Percentiles rank a stretch among this genome's conserved stretches.
These are phyloP conservation scores for Drosophila suzukii DNA, from an alignment of 1,140 invertebrate genomes.

Conservation along the genomic window DNA sequence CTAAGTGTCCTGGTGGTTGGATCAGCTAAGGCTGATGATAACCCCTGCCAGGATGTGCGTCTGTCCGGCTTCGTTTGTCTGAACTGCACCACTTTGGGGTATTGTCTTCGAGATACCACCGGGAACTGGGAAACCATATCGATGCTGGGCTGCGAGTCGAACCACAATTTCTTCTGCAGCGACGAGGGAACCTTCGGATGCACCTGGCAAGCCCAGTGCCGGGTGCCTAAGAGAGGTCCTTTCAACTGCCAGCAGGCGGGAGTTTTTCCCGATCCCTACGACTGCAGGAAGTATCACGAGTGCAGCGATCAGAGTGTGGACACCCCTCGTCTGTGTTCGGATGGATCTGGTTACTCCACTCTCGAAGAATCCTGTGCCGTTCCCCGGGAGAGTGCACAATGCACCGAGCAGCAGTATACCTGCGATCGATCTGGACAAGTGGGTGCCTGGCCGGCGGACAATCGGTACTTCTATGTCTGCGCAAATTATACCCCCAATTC, in stretches of 20 bases:
- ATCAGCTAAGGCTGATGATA: constrained; percentile 22
- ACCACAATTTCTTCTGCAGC: constrained; percentile 67
- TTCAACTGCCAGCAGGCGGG: constrained; percentile 72
- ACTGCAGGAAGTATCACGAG: constrained; percentile 81
- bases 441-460: constrained; percentile 65
- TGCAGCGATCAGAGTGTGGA: constrained; percentile 63
- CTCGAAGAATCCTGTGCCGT: constrained; percentile 52
- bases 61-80: constrained; percentile 65
- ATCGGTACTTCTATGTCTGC: constrained; percentile 78
- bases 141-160: constrained; percentile 54
- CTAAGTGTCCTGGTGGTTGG: constrained; percentile 1
- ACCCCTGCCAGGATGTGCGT: constrained; percentile 66
- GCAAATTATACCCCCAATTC: constrained; percentile 29
- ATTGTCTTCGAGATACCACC: constrained; percentile 47
- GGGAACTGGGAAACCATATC: constrained; percentile 60
- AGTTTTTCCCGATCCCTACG: constrained; percentile 81
- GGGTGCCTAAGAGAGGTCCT: constrained; percentile 57
- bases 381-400: constrained; percentile 46
- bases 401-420: constrained; percentile 51
- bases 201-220: constrained; percentile 58
- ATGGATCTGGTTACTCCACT: constrained; percentile 61
- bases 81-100: constrained; percentile 64
- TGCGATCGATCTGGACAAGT: constrained; percentile 63
- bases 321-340: constrained; percentile 54
- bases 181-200: constrained; percentile 68